Base-by-base conservation (phyloP, 2,888 invertebrate genomes). In the Gryllus longicercus region DNA sequence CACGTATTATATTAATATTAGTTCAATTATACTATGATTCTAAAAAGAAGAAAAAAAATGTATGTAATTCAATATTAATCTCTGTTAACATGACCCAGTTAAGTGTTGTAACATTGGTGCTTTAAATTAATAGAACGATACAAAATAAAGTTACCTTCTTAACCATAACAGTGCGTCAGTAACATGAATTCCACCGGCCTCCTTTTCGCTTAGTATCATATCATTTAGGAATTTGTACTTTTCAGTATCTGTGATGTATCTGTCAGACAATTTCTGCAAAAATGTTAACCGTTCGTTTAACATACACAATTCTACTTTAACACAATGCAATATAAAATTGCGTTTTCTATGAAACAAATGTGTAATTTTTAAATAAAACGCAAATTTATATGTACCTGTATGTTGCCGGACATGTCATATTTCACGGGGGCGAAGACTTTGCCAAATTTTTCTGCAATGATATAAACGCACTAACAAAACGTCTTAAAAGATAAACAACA, bases 331-430 rank as follows among this genome's bases (percentile, higher is more conserved):
- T 14, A 50, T 51, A 21, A 76, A 23, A 78, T 25, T 2, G 49
- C 16, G n/a, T 50, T 79, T 50, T 51, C 23, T 38, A 18, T 12
- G 16, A 78, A 38, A 50, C 16, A 75, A 18, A 50, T 49, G 51
- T 78, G 51, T 77, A 78, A 14, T 51, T 78, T 76, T 78, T 50
- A 80, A 78, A 23, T 77, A 78, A 80, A 74, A 38, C 25, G 79
- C 38, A 38, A 78, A 16, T 76, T 79, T 80, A 51, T 82, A 86
- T 89, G 90, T 88, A 94, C 94, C 86, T 91, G 90, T 83, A 95
- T 91, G 87, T 95, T 95, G 84, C 92, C 92, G 87, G 91, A 91
- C 91, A 95, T 93, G 85, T 95, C 95, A 86, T 90, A 90, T 84
- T 91, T 92, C 75, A 95, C 92, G 50, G 94, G 93, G 77, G 91